Conservation (phyloP, 2,113 vertebrate species). For the Boulengeromyrus knoepffleri region DNA sequence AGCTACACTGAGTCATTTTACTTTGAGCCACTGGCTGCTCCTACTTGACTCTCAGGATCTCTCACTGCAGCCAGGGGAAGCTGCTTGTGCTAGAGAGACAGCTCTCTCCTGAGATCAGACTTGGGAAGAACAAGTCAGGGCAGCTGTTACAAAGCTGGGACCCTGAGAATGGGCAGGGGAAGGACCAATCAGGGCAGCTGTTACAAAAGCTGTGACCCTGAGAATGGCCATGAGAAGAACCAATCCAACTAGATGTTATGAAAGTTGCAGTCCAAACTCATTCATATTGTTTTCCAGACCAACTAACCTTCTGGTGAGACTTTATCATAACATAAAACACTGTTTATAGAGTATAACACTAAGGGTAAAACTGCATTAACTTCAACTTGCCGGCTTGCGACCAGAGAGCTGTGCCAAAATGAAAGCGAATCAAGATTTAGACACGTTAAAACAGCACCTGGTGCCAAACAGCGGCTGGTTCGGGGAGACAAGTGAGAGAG, state of each 20-base stretch:
- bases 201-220: not conserved
- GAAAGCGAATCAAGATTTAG: not conserved
- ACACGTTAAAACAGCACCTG: constrained; percentile 14
- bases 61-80: constrained; percentile 27
- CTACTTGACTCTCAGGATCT: constrained; percentile 23
- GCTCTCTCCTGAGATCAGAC: constrained; percentile 57
- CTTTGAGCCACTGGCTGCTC: constrained; percentile 8
- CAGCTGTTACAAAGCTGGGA: constrained; percentile 11
- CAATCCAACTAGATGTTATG: constrained; percentile 29
- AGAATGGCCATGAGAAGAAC: not conserved
- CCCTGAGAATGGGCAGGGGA: not conserved
- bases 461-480: constrained; percentile 8
- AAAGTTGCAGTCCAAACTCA: constrained; percentile 34
- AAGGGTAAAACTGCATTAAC: not conserved
- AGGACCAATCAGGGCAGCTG: constrained; percentile 30
- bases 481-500: constrained; percentile 3
- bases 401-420: not conserved
- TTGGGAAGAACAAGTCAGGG: constrained; percentile 39
- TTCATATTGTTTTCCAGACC: constrained; percentile 18
- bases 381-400: not conserved
- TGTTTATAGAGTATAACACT: not conserved
- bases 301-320: not conserved
- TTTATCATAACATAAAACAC: not conserved
- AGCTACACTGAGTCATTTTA: constrained; percentile 33
- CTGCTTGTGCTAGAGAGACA: constrained; percentile 36